phyloP scores from a whole-genome alignment of 2,888 invertebrate species.

The Chaetogeoica ovagalla region DNA sequence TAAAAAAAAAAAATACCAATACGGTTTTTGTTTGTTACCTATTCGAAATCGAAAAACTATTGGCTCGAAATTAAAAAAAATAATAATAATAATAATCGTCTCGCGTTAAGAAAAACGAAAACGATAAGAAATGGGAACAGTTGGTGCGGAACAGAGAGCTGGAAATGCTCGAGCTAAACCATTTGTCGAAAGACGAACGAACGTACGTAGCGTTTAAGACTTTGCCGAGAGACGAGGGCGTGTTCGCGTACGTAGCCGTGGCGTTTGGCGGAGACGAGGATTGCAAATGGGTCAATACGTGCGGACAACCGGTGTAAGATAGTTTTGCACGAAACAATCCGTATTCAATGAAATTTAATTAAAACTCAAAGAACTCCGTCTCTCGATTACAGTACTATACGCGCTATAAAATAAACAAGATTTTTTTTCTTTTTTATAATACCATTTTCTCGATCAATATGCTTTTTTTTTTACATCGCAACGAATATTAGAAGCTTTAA shows the following conservation, averaged over 20 bases:
- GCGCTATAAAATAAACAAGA: neutral
- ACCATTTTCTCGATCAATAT: no score
- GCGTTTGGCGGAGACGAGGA: conserved; percentile 8
- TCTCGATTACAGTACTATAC: no score
- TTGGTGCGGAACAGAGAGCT: conserved; percentile 26
- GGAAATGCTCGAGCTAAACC: conserved; percentile 37
- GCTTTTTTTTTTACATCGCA: no score
- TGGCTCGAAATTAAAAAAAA: no score
- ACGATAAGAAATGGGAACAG: conserved; percentile 8
- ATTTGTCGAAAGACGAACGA: conserved; percentile 31
- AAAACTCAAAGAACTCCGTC: no score
- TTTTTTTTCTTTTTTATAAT: no score
- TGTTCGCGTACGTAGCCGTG: conserved; percentile 35
- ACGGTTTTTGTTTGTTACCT: no score
- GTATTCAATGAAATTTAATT: no score
- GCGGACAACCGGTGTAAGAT: conserved; percentile 21
- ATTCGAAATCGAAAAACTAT: no score
- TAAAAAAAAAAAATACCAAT: no score
- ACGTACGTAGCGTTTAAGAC: conserved; percentile 36
- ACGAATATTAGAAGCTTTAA: no score
- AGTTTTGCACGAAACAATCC: neutral
- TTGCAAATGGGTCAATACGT: conserved; percentile 22
- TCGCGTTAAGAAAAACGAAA: conserved; percentile 2
- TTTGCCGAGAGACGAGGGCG: neutral
- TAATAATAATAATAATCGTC: no score